Evolutionary conservation across 1,140 invertebrate species (phyloP).

Genomic region (Neotoxoptera formosana): DNA sequence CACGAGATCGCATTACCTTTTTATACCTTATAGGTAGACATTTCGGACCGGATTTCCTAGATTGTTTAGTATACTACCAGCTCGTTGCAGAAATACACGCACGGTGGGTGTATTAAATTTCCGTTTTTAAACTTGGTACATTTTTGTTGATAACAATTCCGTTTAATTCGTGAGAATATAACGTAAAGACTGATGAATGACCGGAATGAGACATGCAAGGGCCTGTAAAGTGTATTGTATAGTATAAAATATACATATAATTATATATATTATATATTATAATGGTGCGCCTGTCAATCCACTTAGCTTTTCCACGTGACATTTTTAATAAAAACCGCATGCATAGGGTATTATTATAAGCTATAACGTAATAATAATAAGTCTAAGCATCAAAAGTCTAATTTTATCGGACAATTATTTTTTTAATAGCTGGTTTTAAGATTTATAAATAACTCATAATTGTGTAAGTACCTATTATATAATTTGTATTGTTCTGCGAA

Average conservation of each 20-base stretch:
- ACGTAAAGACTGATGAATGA: not conserved
- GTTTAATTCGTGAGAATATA: not conserved
- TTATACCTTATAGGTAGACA: not conserved
- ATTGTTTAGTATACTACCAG: not conserved
- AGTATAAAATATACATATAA: too few species aligned
- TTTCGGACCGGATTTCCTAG: not conserved
- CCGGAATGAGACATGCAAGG: not conserved
- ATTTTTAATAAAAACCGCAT: not conserved
- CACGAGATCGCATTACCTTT: not conserved
- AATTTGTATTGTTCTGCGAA: not conserved
- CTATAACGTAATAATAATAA: constrained; percentile 5
- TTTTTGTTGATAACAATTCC: not conserved
- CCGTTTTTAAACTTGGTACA: too few species aligned
- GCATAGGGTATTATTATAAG: not conserved
- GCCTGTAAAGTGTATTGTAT: not conserved
- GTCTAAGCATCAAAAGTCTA: not conserved
- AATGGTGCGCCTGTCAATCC: not conserved
- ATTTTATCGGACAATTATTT: not conserved
- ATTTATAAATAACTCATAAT: not conserved
- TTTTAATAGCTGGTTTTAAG: not conserved
- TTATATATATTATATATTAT: too few species aligned
- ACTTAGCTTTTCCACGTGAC: not conserved
- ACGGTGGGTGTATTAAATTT: not conserved
- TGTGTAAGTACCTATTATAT: not conserved
- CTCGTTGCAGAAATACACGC: not conserved